Conservation (phyloP, 2,888 invertebrate species). For the Cerceris ruficornis region DNA sequence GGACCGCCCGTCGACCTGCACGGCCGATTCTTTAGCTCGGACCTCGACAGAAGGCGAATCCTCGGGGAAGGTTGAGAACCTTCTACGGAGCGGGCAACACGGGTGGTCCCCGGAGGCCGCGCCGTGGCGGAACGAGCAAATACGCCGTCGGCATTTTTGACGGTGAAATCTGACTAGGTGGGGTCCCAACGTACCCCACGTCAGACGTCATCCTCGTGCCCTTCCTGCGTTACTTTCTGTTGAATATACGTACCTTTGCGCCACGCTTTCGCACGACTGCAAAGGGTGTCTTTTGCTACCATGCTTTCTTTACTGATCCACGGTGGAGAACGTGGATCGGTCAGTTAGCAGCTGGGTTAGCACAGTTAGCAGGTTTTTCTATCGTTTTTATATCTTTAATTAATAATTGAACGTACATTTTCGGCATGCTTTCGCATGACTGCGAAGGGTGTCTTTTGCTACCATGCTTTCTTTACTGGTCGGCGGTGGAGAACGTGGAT, state of each 20-base stretch:
- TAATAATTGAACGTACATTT: conserved; percentile 48
- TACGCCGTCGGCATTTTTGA: conserved; percentile 80
- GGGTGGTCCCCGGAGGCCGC: conserved; percentile 79
- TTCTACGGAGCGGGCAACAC: conserved; percentile 70
- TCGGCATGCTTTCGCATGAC: conserved; percentile 4
- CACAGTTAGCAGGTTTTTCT: no score
- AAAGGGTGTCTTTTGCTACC: not conserved
- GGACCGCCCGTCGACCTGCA: conserved; percentile 52
- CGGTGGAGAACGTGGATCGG: not conserved
- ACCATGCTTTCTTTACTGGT: not conserved
- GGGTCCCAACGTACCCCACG: conserved; percentile 68
- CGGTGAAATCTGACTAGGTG: conserved; percentile 79
- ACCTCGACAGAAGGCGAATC: not conserved
- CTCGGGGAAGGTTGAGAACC: conserved; percentile 73
- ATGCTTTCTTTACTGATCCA: not conserved
- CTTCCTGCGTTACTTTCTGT: conserved; percentile 64
- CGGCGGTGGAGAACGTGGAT: not conserved
- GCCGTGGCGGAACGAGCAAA: conserved; percentile 80
- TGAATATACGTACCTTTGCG: conserved; percentile 52
- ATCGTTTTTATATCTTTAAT: no score
- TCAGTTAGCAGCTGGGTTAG: not conserved
- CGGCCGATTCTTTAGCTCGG: conserved; percentile 28
- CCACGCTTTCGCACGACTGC: conserved; percentile 4
- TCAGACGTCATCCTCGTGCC: conserved; percentile 67
- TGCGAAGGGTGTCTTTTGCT: not conserved